Evolutionary conservation across 2,888 invertebrate genomes (phyloP).

Genomic region (Ptychoptera contaminata): DNA sequence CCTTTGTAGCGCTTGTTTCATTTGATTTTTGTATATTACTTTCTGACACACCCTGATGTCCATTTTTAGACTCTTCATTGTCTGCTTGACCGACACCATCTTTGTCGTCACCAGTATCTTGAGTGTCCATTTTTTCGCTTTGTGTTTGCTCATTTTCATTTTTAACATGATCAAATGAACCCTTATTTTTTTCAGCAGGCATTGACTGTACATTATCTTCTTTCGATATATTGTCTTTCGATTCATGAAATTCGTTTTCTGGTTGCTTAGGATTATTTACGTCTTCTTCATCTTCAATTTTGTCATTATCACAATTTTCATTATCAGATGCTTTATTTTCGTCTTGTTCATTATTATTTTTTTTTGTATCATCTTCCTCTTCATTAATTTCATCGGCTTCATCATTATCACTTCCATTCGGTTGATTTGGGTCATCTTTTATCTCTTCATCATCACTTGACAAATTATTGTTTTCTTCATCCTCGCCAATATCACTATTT

Average conservation of each 20-base stretch:
- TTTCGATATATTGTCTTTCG: constrained; percentile 25
- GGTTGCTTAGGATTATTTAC: constrained; percentile 19
- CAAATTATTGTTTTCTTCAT: constrained; percentile 33
- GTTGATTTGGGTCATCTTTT: constrained; percentile 26
- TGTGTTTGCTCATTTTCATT: constrained; percentile 31
- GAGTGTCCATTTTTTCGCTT: constrained; percentile 34
- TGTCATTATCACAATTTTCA: constrained; percentile 45
- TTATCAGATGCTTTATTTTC: constrained; percentile 22
- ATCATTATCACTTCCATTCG: constrained; percentile 29
- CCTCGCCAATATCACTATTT: constrained; percentile 31
- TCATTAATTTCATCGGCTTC: constrained; percentile 26
- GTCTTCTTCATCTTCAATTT: constrained; percentile 28
- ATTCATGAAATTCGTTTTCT: constrained; percentile 22
- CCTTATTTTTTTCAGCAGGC: constrained; percentile 15
- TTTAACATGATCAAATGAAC: constrained; percentile 26
- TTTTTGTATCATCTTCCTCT: constrained; percentile 38
- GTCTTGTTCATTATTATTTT: constrained; percentile 35
- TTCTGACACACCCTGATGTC: constrained; percentile 43
- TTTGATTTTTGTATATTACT: constrained; percentile 27
- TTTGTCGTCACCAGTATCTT: constrained; percentile 38
- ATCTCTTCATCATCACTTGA: constrained; percentile 36
- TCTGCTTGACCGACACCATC: constrained; percentile 61
- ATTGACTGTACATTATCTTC: constrained; percentile 29
- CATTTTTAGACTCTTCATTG: constrained; percentile 47
- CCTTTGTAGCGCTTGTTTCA: constrained; percentile 28